Evolutionary conservation across 2,888 invertebrate genomes (phyloP).

Genomic region (Acleris holmiana): DNA sequence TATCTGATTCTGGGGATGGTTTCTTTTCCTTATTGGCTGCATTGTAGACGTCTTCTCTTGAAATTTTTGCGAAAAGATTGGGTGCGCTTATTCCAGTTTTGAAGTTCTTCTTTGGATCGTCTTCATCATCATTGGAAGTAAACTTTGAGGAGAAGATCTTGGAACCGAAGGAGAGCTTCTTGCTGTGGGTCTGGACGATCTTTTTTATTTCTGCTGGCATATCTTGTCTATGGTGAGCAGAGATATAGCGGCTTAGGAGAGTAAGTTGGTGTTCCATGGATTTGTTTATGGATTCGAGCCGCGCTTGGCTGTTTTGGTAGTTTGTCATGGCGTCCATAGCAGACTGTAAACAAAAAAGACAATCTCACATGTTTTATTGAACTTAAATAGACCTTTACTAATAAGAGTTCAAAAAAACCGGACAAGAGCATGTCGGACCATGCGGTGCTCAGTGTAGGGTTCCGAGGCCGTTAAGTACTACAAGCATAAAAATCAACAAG

Average conservation of each 20-base stretch:
- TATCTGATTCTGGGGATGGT: constrained; percentile 58
- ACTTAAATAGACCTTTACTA: too few relatives aligned
- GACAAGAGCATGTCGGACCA: too few relatives aligned
- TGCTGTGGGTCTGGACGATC: constrained; percentile 86
- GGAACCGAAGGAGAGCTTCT: constrained; percentile 71
- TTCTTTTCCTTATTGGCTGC: constrained; percentile 48
- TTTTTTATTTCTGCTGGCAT: constrained; percentile 90
- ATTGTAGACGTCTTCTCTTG: constrained; percentile 58
- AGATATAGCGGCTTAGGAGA: constrained; percentile 89
- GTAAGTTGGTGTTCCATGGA: constrained; percentile 89
- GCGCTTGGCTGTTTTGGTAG: constrained; percentile 86
- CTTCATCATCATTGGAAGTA: constrained; percentile 66
- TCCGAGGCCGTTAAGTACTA: too few relatives aligned
- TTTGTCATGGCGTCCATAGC: constrained; percentile 87
- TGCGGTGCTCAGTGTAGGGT: too few relatives aligned
- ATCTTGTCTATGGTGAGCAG: constrained; percentile 87
- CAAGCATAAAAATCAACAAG: too few relatives aligned
- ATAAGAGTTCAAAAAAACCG: too few relatives aligned
- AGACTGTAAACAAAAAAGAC: constrained; percentile 66
- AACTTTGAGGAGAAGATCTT: constrained; percentile 74
- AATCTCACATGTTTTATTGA: too few relatives aligned
- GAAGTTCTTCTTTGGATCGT: constrained; percentile 64
- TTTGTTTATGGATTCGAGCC: constrained; percentile 89
- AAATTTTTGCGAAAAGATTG: constrained; percentile 72
- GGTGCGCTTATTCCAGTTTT: constrained; percentile 73